A percentile compares a stretch with the other conserved stretches of the same genome.
These are phyloP conservation scores for Electrona antarctica DNA, from an alignment of 2,113 vertebrate genomes.

Conservation along the genomic window DNA sequence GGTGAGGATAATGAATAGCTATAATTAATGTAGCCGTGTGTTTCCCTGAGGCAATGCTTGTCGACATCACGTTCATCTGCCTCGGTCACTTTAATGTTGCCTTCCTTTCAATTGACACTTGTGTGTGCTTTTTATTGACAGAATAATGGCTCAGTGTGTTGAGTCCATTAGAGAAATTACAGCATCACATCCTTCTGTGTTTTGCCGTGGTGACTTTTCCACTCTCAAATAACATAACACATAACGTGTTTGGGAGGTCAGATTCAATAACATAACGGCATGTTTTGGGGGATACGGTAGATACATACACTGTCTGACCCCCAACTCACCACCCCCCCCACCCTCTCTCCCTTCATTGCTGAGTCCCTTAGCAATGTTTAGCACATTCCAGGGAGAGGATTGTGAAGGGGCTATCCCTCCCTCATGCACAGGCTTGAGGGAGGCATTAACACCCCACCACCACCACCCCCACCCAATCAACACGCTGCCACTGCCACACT, in stretches of 20 bases:
- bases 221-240: too few relatives aligned
- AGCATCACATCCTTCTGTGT: background rate
- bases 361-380: constrained; percentile 10
- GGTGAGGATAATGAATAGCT: constrained; percentile 5
- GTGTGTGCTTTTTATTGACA: background rate
- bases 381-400: constrained; percentile 66
- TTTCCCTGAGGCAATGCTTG: constrained; percentile 19
- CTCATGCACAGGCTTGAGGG: constrained; percentile 57
- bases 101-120: constrained; percentile 25
- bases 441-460: constrained; percentile 25
- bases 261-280: background rate
- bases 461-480: constrained; percentile 57
- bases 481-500: constrained; percentile 76
- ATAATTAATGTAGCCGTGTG: constrained; percentile 29
- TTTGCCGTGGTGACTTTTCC: background rate
- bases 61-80: constrained; percentile 18
- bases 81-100: constrained; percentile 28
- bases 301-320: constrained; percentile 39
- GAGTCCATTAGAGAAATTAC: constrained; percentile 7
- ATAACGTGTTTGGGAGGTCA: too few relatives aligned
- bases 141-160: constrained; percentile 9
- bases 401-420: constrained; percentile 57
- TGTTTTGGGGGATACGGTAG: background rate
- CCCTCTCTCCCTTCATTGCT: constrained; percentile 24
- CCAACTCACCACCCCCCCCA: background rate